Evolutionary conservation across 2,113 vertebrate species (phyloP).

Genomic region (Chaetura pelagica): DNA sequence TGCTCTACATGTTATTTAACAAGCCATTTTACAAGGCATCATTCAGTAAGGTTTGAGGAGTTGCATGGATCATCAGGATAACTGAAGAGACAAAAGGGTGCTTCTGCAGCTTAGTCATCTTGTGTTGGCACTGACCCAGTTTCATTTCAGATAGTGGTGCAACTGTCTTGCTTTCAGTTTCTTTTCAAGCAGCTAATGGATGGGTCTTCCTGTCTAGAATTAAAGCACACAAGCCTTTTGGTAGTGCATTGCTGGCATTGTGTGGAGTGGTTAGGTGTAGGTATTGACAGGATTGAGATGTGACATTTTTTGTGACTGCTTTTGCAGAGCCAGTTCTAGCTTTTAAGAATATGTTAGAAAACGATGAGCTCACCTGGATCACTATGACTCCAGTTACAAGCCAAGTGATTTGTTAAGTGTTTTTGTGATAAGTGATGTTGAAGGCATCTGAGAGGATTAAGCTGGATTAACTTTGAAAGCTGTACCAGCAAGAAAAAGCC

Average conservation of each 20-base stretch:
- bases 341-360: not conserved
- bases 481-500: not conserved
- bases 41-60: not conserved
- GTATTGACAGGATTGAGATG: not conserved
- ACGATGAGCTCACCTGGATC: not conserved
- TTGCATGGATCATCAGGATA: not conserved
- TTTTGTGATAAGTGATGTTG: not conserved
- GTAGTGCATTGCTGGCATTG: not conserved
- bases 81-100: not conserved
- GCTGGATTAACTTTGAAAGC: not conserved
- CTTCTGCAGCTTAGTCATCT: slow-evolving; percentile 12
- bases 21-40: not conserved
- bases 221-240: not conserved
- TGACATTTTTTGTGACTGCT: not conserved
- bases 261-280: not conserved
- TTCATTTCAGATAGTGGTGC: slow-evolving; percentile 14
- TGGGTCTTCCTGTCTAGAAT: not conserved
- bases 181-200: not conserved
- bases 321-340: not conserved
- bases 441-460: not conserved
- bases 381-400: not conserved
- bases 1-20: not conserved
- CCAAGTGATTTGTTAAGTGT: not conserved
- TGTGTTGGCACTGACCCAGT: slow-evolving; percentile 8
- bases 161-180: slow-evolving; percentile 19